Evolutionary conservation across 1,140 invertebrate species (phyloP), one percentile per base, ranked within the genome.

Genomic region (Achatina immaculata): DNA sequence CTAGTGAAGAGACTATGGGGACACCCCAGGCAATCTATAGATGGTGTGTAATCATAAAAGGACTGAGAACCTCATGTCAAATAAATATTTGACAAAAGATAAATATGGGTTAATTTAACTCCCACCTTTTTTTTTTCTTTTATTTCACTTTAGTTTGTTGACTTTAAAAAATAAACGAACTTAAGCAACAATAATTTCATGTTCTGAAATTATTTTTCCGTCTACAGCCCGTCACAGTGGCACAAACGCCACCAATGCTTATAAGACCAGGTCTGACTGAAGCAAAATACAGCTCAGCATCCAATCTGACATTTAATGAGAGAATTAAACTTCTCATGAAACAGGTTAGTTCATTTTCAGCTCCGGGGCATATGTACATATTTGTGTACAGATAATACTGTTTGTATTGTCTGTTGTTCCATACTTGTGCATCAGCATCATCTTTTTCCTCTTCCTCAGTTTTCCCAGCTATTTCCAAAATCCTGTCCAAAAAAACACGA

Each of bases 291-390:
- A 14, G 11, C 7, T 34, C 31, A 38, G 78, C 78, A 16, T 68
- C 78, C 7, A 79, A 79, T 51, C 45, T 79, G 38, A 45, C 66
- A 14, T 79, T 79, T 36, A 79, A 79, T 71, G 78, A 79, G 51
- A 68, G 51, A 34, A 79, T 79, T 28, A 68, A 71, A 28, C 9
- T 24, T 28, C n/a, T 79, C 16, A 79, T 69, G 1, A 7, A 79
- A n/a, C 11, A 71, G 68, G 68, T 40, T 11, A 71, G 68, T n/a
- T n/a, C n/a, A n/a, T n/a, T n/a, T 71, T 16, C 14, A 66, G 65
- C 19, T 19, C 19, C 14, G 31, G 14, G 31, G 28, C 11, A 28
- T 19, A 28, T n/a, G 14, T 19, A 19, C 14, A 66, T 11, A 66
- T 14, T n/a, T 19, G 31, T 11, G 31, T 19, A 31, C 11, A 66